These are phyloP conservation scores for Catalaphyllia jardinei DNA, from an alignment of 64 coral and sea anemone genomes.

Conservation along the genomic window DNA sequence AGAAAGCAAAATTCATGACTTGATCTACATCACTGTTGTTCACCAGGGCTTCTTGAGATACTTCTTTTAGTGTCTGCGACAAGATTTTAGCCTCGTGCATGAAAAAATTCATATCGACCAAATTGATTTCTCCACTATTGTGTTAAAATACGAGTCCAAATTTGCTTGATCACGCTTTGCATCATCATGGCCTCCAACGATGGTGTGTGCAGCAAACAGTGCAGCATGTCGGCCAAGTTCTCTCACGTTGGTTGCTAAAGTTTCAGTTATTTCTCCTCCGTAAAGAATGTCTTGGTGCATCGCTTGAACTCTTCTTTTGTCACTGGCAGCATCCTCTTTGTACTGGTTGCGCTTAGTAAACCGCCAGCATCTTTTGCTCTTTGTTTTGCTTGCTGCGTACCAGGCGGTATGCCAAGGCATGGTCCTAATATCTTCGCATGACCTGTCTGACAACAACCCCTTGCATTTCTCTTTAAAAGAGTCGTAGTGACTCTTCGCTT, in stretches of 20 bases:
- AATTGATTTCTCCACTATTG: not conserved
- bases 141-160: not conserved
- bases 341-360: not conserved
- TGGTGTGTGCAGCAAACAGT: not conserved
- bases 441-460: not conserved
- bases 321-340: not conserved
- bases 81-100: not conserved
- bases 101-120: constrained; percentile 3
- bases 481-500: not conserved
- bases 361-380: not conserved
- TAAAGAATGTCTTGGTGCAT: not conserved
- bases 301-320: not conserved
- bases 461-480: not conserved
- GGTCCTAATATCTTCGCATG: not conserved
- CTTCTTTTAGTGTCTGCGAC: not conserved
- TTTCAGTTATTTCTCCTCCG: not conserved
- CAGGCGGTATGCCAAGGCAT: not conserved
- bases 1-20: not conserved
- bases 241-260: not conserved
- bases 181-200: not conserved
- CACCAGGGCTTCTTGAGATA: not conserved
- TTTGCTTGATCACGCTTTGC: not conserved
- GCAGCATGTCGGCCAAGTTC: not conserved
- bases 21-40: not conserved
- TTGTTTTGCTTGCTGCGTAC: not conserved